Conservation (phyloP, 2,113 vertebrate genomes). For the Pelodiscus sinensis region DNA sequence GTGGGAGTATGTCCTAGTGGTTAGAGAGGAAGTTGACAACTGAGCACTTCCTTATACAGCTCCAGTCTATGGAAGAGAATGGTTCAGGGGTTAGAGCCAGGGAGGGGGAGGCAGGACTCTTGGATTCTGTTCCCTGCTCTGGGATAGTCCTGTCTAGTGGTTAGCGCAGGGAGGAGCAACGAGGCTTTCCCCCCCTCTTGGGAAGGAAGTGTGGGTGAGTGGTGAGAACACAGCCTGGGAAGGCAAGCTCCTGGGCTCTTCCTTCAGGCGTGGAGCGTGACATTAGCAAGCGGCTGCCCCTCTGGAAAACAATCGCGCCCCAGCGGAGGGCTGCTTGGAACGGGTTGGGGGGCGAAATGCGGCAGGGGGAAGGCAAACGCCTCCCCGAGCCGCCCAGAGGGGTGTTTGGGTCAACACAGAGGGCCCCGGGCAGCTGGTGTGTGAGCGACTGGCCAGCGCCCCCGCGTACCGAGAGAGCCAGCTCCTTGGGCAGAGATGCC, state of each 20-base stretch:
- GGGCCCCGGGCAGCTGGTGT: background rate
- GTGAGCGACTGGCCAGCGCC: background rate
- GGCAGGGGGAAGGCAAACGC: background rate
- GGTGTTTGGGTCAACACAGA: background rate
- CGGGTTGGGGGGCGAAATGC: background rate
- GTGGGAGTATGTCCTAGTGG: background rate
- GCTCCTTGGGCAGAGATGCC: fast-evolving
- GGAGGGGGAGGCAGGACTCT: background rate
- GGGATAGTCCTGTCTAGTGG: fast-evolving
- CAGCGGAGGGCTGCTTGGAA: too few relatives aligned
- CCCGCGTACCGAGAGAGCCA: fast-evolving
- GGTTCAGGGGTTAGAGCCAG: background rate
- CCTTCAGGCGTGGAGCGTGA: background rate
- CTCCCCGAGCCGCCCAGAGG: background rate
- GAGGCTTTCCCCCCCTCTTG: background rate
- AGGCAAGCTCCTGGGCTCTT: background rate
- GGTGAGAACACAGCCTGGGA: background rate
- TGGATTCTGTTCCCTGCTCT: background rate
- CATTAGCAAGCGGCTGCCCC: background rate
- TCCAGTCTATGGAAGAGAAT: background rate
- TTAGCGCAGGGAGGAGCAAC: fast-evolving
- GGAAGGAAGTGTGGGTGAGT: background rate
- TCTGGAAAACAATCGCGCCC: background rate
- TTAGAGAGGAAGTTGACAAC: background rate
- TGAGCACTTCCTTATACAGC: background rate